A percentile compares a stretch with the other conserved stretches of the same genome.
Conservation (phyloP, 2,113 vertebrate genomes). For the Pomatostomus ruficeps region DNA sequence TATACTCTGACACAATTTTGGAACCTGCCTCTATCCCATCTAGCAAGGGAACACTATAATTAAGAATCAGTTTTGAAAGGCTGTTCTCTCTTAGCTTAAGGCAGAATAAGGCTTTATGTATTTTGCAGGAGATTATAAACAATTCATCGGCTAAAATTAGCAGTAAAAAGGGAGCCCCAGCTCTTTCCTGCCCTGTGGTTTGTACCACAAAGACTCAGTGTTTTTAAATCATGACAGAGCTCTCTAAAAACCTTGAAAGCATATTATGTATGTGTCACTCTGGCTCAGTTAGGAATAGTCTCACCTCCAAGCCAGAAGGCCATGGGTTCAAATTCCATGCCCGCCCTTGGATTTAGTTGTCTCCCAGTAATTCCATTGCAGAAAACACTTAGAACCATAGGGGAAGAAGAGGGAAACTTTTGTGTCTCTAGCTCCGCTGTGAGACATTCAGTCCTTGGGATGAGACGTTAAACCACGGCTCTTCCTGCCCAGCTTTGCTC, state of each 20-base stretch:
- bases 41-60: conserved; percentile 43
- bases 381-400: not conserved
- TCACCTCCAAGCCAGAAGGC: conserved; percentile 46
- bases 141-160: conserved; percentile 48
- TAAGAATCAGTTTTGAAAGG: conserved; percentile 40
- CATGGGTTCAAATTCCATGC: conserved; percentile 44
- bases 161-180: conserved; percentile 24
- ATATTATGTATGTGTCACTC: conserved; percentile 20
- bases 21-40: not conserved
- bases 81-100: conserved; percentile 25
- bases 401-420: not conserved
- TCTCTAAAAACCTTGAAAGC: conserved; percentile 50
- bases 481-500: not conserved
- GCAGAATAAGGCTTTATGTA: conserved; percentile 14
- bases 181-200: conserved; percentile 41
- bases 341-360: conserved; percentile 6
- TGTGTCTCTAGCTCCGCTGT: not conserved
- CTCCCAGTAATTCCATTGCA: conserved; percentile 10
- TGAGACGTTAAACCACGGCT: not conserved
- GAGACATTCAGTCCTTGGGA: not conserved
- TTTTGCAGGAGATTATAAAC: conserved; percentile 48
- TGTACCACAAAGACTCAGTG: conserved; percentile 45
- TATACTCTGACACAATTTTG: conserved; percentile 19
- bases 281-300: conserved; percentile 28
- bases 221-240: conserved; percentile 30